phyloP scores from a whole-genome alignment of 2,113 vertebrate genomes.

The Laticauda colubrina region DNA sequence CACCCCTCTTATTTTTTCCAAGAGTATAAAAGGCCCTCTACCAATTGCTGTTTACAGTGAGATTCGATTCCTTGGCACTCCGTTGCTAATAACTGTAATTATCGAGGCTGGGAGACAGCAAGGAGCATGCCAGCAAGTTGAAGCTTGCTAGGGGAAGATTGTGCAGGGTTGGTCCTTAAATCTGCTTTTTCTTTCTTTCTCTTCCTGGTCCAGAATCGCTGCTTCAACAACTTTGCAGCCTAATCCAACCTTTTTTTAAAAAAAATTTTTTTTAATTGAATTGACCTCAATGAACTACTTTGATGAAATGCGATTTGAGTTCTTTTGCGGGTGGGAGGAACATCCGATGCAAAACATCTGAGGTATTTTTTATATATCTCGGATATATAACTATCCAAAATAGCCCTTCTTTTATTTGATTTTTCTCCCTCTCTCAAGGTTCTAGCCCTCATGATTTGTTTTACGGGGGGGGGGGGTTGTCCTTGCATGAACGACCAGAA shows the following conservation, averaged over 20 bases:
- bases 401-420: not conserved
- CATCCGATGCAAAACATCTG: not conserved
- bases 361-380: not conserved
- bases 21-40: not conserved
- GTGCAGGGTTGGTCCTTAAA: not conserved
- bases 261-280: not conserved
- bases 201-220: not conserved
- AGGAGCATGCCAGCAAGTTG: not conserved
- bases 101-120: not conserved
- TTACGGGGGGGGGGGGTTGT: not conserved
- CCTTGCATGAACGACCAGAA: fast-evolving
- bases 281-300: not conserved
- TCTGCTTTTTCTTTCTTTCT: not conserved
- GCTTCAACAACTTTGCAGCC: not conserved
- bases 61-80: not conserved
- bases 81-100: conserved; percentile 11
- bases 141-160: not conserved
- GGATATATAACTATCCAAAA: not conserved
- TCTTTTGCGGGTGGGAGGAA: not conserved
- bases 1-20: too few relatives aligned
- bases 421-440: not conserved
- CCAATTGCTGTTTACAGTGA: not conserved
- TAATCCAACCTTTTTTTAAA: not conserved
- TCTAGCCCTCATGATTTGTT: not conserved
- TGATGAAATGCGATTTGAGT: not conserved